Base-by-base conservation (phyloP, 2,797 vertebrate species). In the Lophotriccus pileatus region DNA sequence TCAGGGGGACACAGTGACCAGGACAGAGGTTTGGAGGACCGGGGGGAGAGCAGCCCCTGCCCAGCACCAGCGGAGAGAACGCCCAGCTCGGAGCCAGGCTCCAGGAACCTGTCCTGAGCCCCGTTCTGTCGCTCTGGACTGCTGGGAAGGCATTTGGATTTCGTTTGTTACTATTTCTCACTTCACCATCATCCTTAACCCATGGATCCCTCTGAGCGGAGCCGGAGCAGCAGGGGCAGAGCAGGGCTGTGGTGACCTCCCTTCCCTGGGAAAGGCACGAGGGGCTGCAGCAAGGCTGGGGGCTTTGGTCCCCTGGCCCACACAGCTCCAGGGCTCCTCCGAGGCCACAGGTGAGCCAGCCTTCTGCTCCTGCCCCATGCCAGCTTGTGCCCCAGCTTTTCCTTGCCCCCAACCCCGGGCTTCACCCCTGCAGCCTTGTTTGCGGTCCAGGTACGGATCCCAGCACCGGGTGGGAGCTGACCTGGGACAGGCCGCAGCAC, bases 121-220 rank as follows among this genome's bases (percentile, higher is more conserved):
- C 36, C 0, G 2, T 28, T 22, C 3, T 47, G 19, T 64, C 2
- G 2, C 22, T 64, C 50, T 30, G 91, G 87, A 88, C 79, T 69
- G 64, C 63, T 44, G 1, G 49, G 74, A 46, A 88, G 80, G 83
- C 68, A 2, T 39, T 56, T 30, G 80, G 92, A 81, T 88, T 94
- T 70, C 1, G 39, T 89, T 94, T 83, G 78, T 89, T 94, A 68
- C 91, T 66, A 0, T 93, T 87, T 89, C 95, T 94, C 89, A 87
- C 91, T 93, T 95, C 94, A 90, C 94, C 90, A 15, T 67, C 88
- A 94, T 96, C 95, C 91, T 95, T 95, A 87, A 90, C 93, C 93
- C 89, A 21, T 49, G 72, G 58, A 86, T 90, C 80, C 92, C 85
- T 94, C 91, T 36, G 36, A 32, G 79, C 4, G 2, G 68, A 79